Percentiles rank a stretch among this genome's conserved stretches.
These are phyloP conservation scores for Craterocephalus amniculus DNA, from an alignment of 2,797 vertebrate genomes.

Conservation along the genomic window DNA sequence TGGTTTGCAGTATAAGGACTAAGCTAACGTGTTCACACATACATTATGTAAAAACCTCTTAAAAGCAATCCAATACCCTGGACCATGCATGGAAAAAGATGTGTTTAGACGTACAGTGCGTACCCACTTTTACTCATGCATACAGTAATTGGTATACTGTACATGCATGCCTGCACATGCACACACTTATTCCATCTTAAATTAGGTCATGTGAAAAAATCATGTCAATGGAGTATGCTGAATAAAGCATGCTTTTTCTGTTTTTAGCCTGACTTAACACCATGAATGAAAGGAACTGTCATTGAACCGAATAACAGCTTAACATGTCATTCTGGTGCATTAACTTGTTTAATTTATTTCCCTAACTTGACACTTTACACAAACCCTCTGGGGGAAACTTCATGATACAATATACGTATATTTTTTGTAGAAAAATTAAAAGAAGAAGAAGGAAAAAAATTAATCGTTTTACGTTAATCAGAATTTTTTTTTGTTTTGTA, in stretches of 20 bases:
- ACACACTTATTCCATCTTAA: constrained; percentile 9
- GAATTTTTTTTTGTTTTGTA: no score
- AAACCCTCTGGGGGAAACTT: neutral
- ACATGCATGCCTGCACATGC: constrained; percentile 4
- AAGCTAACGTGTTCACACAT: constrained; percentile 36
- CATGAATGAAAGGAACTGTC: neutral
- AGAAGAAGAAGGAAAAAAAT: no score
- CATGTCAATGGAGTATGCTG: neutral
- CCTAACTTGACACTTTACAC: constrained; percentile 1
- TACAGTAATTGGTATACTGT: constrained; percentile 22
- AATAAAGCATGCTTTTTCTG: constrained; percentile 14
- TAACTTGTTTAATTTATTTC: constrained; percentile 15
- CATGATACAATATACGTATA: no score
- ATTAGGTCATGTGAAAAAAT: constrained; percentile 32
- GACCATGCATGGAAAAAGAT: constrained; percentile 47
- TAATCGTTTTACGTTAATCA: no score
- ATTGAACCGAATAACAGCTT: constrained; percentile 35
- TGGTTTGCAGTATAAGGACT: constrained; percentile 2
- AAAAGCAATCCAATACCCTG: constrained; percentile 19
- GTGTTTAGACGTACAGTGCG: constrained; percentile 16
- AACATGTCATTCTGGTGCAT: constrained; percentile 3
- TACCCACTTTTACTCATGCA: constrained; percentile 31
- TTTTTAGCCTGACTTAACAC: constrained; percentile 19
- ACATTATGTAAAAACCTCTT: constrained; percentile 4
- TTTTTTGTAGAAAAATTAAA: no score